phyloP scores from a whole-genome alignment of 2,113 vertebrate species.

The Genyomyrus donnyi region DNA sequence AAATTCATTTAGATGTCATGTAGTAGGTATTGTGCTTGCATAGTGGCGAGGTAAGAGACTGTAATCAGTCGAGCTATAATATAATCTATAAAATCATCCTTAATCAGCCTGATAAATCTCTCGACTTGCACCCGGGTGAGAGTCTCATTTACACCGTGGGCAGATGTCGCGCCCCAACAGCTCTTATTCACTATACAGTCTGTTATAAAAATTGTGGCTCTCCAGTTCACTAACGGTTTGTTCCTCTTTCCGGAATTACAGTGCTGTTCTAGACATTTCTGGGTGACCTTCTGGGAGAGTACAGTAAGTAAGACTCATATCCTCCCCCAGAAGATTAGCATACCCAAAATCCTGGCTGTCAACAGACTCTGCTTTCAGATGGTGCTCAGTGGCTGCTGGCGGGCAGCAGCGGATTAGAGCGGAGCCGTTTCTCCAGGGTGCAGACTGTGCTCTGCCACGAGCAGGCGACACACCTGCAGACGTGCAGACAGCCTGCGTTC shows the following conservation, averaged over 20 bases:
- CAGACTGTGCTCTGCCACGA: background rate
- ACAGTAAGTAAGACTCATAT: slow-evolving; percentile 8
- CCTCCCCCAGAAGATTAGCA: slow-evolving; percentile 13
- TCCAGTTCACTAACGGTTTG: background rate
- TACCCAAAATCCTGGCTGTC: background rate
- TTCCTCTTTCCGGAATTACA: slow-evolving; percentile 3
- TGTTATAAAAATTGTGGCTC: background rate
- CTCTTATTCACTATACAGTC: background rate
- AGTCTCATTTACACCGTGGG: background rate
- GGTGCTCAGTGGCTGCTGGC: background rate
- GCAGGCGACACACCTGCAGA: background rate
- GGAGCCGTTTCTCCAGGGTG: background rate
- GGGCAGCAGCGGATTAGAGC: background rate
- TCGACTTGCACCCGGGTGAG: background rate
- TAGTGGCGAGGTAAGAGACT: background rate
- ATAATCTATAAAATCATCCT: background rate
- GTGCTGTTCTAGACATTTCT: slow-evolving; percentile 1
- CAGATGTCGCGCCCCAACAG: background rate
- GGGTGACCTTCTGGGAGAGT: slow-evolving; percentile 13
- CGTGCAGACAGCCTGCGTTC: background rate
- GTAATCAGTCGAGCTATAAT: background rate
- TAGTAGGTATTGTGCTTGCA: background rate
- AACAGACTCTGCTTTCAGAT: slow-evolving; percentile 8
- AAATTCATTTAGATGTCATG: background rate
- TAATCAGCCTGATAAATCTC: background rate